Base-by-base conservation (phyloP, 2,113 vertebrate species). In the Odontophorus gujanensis region DNA sequence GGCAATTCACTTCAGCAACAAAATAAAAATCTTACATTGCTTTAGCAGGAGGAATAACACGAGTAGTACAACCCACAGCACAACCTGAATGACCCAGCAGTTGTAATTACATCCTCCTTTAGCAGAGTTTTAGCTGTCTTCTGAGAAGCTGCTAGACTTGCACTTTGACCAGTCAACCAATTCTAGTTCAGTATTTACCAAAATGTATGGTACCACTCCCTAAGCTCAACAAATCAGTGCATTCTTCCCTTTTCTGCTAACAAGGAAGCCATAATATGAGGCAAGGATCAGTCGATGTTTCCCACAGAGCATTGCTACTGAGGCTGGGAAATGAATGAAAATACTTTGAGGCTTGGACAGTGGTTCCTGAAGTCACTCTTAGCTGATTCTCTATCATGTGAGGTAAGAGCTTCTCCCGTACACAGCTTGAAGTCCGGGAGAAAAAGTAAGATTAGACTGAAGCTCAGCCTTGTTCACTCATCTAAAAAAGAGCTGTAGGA, bases 21-120 rank as follows among this genome's bases (percentile, higher is more conserved):
- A 65, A 63, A 61, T 25, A 20, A 19, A 53, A 65, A 61, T 8
- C 32, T 38, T 3, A 0, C 28, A 30, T 32, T 12, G 11, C 32
- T 88, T 72, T 26, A 61, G 36, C 38, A 67, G 48, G 76, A 59
- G 26, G 24, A 81, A 11, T 45, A 79, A 55, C 32, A 6, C 10
- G 15, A 65, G 22, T 6, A 32, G 34, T 7, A 53, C 13, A 24
- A 42, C 24, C 19, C 55, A 58, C 24, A 43, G 16, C 9, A 47
- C 18, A 11, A 62, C 61, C 83, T 32, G 43, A 50, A 69, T 32
- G 42, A 92, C 47, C 15, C 59, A 58, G 5, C 8, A 67, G 32
- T 20, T 0, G 13, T 28, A 24, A 22, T 34, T 58, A 19, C 0
- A 1, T 7, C 50, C 61, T n/a, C 51, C 67, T 2, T 0, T 24